phyloP scores from a whole-genome alignment of 2,888 invertebrate genomes.

The Trimorus sp. region DNA sequence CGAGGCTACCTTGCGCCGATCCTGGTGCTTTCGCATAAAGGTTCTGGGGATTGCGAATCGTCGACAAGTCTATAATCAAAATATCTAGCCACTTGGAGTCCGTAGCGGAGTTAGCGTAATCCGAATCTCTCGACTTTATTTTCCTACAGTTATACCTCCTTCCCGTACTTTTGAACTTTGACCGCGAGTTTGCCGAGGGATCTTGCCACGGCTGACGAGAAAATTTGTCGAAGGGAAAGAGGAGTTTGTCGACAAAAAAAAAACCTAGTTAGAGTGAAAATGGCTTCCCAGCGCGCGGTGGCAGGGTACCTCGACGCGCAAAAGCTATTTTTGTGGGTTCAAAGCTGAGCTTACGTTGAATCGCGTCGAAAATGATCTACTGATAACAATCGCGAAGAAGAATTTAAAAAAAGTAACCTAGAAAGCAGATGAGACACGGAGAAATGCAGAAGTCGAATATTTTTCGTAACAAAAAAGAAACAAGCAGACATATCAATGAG shows the following conservation, averaged over 20 bases:
- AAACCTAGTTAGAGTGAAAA: no score
- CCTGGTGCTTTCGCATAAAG: no score
- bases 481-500: no score
- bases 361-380: constrained; percentile 26
- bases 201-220: constrained; percentile 5
- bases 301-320: no score
- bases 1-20: no score
- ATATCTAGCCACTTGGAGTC: constrained; percentile 15
- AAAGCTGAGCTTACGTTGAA: constrained; percentile 4
- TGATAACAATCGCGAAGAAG: constrained; percentile 9
- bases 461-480: no score
- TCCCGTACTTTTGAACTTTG: constrained; percentile 19
- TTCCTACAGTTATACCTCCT: constrained; percentile 5
- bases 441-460: no score
- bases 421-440: no score
- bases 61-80: constrained; percentile 39
- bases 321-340: no score
- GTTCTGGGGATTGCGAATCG: constrained; percentile 3
- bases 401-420: constrained; percentile 22
- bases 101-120: constrained; percentile 20
- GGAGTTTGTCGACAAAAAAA: no score
- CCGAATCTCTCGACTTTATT: constrained; percentile 25
- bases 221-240: no score
- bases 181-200: constrained; percentile 3
- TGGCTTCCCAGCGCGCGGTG: no score